Evolutionary conservation across 1,140 invertebrate genomes (phyloP).

Genomic region (Camponotus vicinus): DNA sequence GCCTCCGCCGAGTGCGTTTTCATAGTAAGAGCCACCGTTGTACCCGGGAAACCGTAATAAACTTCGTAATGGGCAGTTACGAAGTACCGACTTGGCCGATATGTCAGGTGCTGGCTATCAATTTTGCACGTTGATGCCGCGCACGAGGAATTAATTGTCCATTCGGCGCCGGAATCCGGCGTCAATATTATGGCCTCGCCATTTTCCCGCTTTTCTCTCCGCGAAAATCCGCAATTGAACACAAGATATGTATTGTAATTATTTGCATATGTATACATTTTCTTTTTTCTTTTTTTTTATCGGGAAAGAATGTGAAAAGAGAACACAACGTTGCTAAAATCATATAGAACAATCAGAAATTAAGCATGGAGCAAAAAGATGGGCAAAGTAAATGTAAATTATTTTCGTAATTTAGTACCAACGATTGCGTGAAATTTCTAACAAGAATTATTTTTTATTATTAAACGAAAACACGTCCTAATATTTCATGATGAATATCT

Average conservation of each 20-base stretch:
- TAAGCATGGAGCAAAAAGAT: background rate
- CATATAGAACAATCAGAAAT: background rate
- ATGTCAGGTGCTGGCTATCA: constrained; percentile 80
- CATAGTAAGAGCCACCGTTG: constrained; percentile 52
- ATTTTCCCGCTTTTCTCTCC: constrained; percentile 36
- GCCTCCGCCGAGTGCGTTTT: constrained; percentile 60
- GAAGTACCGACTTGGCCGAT: constrained; percentile 54
- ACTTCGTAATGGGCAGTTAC: constrained; percentile 82
- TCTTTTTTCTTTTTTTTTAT: background rate
- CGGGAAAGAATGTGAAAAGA: background rate
- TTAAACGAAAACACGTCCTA: background rate
- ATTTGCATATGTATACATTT: background rate
- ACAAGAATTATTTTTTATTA: background rate
- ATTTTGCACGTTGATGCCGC: constrained; percentile 79
- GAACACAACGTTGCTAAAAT: background rate
- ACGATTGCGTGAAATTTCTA: background rate
- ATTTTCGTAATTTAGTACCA: background rate
- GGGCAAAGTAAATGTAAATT: background rate
- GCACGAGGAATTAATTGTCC: constrained; percentile 79
- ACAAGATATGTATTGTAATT: no score
- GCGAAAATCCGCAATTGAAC: constrained; percentile 27
- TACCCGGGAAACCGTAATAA: constrained; percentile 81
- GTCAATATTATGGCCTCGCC: constrained; percentile 15
- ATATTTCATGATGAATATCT: background rate
- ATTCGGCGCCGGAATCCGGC: constrained; percentile 61